Base-by-base conservation (phyloP, 2,888 invertebrate species). In the Seladonia tumulorum region DNA sequence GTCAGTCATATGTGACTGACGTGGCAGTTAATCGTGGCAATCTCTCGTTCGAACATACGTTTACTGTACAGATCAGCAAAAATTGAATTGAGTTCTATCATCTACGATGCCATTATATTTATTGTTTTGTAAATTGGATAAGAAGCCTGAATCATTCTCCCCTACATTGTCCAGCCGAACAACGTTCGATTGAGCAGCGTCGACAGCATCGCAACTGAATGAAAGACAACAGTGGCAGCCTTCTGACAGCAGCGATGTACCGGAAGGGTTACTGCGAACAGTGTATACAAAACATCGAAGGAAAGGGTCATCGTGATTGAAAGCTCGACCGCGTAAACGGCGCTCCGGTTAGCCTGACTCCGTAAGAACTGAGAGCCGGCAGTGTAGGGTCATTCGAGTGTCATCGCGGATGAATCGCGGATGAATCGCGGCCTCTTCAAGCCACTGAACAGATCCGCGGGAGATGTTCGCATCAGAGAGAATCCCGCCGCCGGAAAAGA, bases 361-460 rank as follows among this genome's bases (percentile, higher is more conserved):
- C 66, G 66, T 10, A 66, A 29, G 66, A 66, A 66, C 66, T 66
- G 66, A 66, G 35, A 66, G 66, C 35, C 35, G 35, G 35, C 66
- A 66, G 66, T 66, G 66, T 66, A 66, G 68, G 68, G 68, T 68
- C 68, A 68, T 42, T 68, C 68, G 68, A 68, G 68, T 68, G 68
- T 68, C 68, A 68, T 68, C 68, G 60, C 68, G 68, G 42, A 68
- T 68, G 63, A 63, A 63, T 63, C 63, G 63, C 42, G 42, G 8
- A 42, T 42, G 53, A 53, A 53, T 53, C 66, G 66, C 66, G 66
- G 68, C 68, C 68, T 39, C 68, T 68, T 68, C 39, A 68, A 0
- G 42, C n/a, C n/a, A 39, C n/a, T 68, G 68, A 68, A 42, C 68
- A 39, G 68, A 68, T 68, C 39, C 0, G 22, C 5, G 35, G 42